Percentiles rank a stretch among this genome's conserved stretches.
phyloP scores from a whole-genome alignment of 2,113 vertebrate species.

The Platanista minor region DNA sequence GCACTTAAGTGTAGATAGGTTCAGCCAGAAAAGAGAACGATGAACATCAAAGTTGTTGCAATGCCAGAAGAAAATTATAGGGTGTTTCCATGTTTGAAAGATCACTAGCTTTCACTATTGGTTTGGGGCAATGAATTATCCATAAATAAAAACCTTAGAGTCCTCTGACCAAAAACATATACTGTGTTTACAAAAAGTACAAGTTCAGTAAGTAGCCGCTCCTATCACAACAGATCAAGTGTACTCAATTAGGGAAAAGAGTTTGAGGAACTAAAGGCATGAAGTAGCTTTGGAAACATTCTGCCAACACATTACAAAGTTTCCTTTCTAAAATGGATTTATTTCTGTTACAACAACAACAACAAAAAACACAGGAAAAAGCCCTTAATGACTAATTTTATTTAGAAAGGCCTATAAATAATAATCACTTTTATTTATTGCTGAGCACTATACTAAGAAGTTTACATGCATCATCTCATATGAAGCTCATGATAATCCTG shows the following conservation, averaged over 20 bases:
- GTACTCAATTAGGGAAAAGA: slow-evolving; percentile 8
- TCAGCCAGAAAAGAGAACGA: slow-evolving; percentile 78
- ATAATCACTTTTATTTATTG: not conserved
- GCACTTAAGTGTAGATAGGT: slow-evolving; percentile 77
- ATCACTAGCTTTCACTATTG: slow-evolving; percentile 82
- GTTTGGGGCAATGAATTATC: slow-evolving; percentile 79
- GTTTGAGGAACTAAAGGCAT: not conserved
- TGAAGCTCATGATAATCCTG: not conserved
- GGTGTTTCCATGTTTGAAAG: slow-evolving; percentile 82
- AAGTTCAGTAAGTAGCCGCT: slow-evolving; percentile 43
- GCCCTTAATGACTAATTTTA: not conserved
- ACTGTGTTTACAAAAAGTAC: slow-evolving; percentile 73
- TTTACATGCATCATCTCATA: not conserved
- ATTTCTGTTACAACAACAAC: not conserved
- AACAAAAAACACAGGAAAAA: not conserved
- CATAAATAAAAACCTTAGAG: slow-evolving; percentile 73
- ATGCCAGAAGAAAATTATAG: slow-evolving; percentile 83
- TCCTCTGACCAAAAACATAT: slow-evolving; percentile 69
- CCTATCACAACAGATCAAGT: slow-evolving; percentile 41
- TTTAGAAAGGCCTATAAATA: not conserved
- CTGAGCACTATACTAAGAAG: not conserved
- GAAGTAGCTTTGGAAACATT: slow-evolving; percentile 4
- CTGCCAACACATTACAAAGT: not conserved
- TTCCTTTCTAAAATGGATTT: not conserved
- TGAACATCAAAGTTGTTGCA: slow-evolving; percentile 78